A percentile compares a stretch with the other conserved stretches of the same genome.
Evolutionary conservation across 2,113 vertebrate genomes (phyloP).

Genomic region (Halichoeres trimaculatus): DNA sequence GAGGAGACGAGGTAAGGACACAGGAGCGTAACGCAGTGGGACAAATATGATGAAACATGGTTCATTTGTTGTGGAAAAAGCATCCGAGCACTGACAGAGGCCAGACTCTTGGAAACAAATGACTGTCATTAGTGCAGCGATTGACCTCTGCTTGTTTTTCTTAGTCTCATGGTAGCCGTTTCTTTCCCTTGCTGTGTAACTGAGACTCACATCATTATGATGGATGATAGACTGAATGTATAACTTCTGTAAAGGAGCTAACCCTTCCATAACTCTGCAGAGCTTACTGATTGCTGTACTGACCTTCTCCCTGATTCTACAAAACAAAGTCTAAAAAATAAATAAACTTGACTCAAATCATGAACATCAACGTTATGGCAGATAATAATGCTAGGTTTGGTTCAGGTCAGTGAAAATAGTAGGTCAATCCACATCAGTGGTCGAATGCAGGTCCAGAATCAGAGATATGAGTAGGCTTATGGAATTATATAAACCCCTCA

Average conservation of each 20-base stretch:
- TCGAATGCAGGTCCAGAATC: constrained; percentile 32
- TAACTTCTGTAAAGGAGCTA: not conserved
- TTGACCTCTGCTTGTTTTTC: not conserved
- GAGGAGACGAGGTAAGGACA: constrained; percentile 92
- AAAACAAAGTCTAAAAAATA: too few species aligned
- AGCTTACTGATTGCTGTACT: not conserved
- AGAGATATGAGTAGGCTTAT: constrained; percentile 66
- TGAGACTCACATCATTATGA: not conserved
- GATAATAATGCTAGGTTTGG: not conserved
- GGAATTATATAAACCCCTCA: constrained; percentile 74
- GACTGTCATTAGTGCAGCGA: constrained; percentile 9
- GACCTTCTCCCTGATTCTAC: too few species aligned
- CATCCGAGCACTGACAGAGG: not conserved
- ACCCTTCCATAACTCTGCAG: not conserved
- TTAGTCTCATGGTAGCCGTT: constrained; percentile 1
- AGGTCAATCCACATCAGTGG: not conserved
- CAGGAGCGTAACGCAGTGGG: not conserved
- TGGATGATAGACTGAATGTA: not conserved
- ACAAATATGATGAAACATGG: not conserved
- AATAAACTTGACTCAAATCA: not conserved
- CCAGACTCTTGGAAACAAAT: constrained; percentile 27
- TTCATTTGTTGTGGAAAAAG: constrained; percentile 36
- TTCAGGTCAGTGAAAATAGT: not conserved
- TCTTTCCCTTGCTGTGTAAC: not conserved
- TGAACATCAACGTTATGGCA: not conserved